Base-by-base conservation (phyloP, 2,888 invertebrate genomes). In the Epistrophe eligans region DNA sequence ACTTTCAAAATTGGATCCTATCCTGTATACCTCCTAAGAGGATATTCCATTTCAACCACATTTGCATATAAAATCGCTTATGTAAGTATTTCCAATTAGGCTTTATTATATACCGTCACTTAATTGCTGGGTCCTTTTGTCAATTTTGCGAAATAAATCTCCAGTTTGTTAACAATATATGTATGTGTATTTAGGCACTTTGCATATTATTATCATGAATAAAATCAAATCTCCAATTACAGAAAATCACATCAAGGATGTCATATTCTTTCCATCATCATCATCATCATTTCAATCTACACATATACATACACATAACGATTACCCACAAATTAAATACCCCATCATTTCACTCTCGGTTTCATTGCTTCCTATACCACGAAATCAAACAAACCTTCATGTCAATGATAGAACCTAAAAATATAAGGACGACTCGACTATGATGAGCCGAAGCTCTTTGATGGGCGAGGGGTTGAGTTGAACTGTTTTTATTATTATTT, bases 271-370 rank as follows among this genome's bases (percentile, higher is more conserved):
- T 15, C 9, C 24, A 24, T 24, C 24, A 55, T 70, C 52, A 58
- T 50, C 32, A 38, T 35, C 4, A 35, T 38, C 19, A 60, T 24
- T 62, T 13, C 19, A 40, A 15, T 45, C n/a, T 64, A 15, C 3
- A 48, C 32, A 62, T 19, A 38, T 8, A 35, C 13, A 19, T 4
- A 48, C 11, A 28, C 28, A 28, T 2, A 55, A 70, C 43, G 70
- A 60, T 70, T 71, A 40, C 62, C 11, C 15, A 19, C 57, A 71
- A 77, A 79, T 79, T 77, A 77, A 82, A 77, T 77, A 73, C 24
- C 64, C 40, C 19, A 60, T 60, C 43, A 38, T 38, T 40, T 40
- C 55, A 15, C 40, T 40, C 10, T 15, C 48, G 17, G 17, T 58
- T 28, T 17, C 28, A 8, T 24, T 60, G 17, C 11, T 64, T 10